Conservation (phyloP, 1,140 invertebrate genomes). For the Leptinotarsa texana region DNA sequence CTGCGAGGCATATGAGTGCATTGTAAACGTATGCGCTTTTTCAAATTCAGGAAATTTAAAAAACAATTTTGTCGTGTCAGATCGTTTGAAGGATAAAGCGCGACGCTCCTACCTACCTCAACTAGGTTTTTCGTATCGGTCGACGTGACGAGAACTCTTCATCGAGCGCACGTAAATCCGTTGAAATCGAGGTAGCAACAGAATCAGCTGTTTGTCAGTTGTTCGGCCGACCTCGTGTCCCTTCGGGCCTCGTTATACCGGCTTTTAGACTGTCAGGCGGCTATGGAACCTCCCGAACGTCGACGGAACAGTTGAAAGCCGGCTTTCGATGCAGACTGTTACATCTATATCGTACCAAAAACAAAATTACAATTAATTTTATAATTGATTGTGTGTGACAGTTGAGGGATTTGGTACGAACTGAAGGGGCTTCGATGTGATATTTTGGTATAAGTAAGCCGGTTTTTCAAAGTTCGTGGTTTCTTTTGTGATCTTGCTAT, state of each 20-base stretch:
- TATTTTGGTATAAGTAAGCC: too few species aligned
- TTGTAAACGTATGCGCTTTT: too few species aligned
- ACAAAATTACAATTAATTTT: conserved; percentile 14
- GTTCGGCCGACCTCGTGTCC: conserved; percentile 25
- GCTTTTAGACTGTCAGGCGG: conserved; percentile 28
- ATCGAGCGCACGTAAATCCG: conserved; percentile 11
- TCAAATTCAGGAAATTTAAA: too few species aligned
- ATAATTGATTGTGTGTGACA: conserved; percentile 1
- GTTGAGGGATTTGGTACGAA: conserved; percentile 1
- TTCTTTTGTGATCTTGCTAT: too few species aligned
- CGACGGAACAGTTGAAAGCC: conserved; percentile 20
- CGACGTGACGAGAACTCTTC: background rate
- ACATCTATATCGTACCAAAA: background rate
- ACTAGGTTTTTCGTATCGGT: conserved; percentile 4
- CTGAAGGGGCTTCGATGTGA: background rate
- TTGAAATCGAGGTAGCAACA: conserved; percentile 28
- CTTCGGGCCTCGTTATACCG: conserved; percentile 21
- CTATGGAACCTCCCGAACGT: conserved; percentile 17
- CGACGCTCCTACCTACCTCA: conserved; percentile 17
- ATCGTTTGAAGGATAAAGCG: background rate
- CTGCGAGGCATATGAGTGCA: too few species aligned
- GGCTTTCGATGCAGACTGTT: conserved; percentile 7
- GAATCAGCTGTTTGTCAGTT: conserved; percentile 31
- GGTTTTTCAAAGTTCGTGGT: too few species aligned
- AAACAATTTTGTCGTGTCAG: too few species aligned